Conservation (phyloP, 2,888 invertebrate species). For the Meiosimyza platycephala region DNA sequence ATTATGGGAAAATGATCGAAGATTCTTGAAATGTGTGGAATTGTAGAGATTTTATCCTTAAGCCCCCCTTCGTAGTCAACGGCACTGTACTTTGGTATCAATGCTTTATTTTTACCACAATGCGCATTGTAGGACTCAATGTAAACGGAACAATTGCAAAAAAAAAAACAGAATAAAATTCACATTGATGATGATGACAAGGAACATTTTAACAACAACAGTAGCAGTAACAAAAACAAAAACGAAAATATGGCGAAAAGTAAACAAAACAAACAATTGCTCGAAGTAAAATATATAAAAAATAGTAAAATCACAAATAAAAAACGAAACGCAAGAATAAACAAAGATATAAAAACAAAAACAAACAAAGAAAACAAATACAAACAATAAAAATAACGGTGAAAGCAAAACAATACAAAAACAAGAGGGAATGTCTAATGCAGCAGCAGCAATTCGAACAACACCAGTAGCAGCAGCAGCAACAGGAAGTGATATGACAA, state of each 20-base stretch:
- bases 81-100: too few relatives aligned
- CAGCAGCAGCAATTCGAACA: neutral
- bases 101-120: too few relatives aligned
- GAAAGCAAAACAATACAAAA: neutral
- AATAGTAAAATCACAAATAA: neutral
- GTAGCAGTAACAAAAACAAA: neutral
- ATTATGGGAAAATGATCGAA: too few relatives aligned
- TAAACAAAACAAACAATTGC: conserved; percentile 16
- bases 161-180: neutral
- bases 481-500: neutral
- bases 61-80: too few relatives aligned
- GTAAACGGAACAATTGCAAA: neutral
- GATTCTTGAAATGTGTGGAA: too few relatives aligned
- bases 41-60: too few relatives aligned
- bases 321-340: conserved; percentile 20
- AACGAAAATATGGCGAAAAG: neutral
- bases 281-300: conserved; percentile 37
- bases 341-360: neutral
- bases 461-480: conserved; percentile 7
- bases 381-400: conserved; percentile 7
- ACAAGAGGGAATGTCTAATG: neutral
- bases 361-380: neutral
- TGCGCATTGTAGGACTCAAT: too few relatives aligned
- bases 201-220: neutral
- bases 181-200: neutral